These are phyloP conservation scores for Climacteris rufus DNA, from an alignment of 2,113 vertebrate genomes.

Conservation along the genomic window DNA sequence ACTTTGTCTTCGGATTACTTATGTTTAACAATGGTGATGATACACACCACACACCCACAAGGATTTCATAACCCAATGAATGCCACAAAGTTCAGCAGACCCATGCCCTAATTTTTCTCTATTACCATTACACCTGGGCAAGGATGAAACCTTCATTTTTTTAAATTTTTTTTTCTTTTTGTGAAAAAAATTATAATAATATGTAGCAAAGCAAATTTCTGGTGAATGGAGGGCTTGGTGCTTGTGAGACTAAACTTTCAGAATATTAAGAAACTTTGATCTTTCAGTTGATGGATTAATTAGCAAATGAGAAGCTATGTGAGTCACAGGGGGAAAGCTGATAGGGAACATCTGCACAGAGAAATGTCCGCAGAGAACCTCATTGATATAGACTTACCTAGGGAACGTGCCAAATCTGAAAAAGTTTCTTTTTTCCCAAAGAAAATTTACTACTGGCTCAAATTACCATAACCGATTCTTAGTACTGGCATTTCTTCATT, in stretches of 20 bases:
- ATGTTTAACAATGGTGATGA: not conserved
- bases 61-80: not conserved
- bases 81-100: not conserved
- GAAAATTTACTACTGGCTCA: not conserved
- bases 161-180: no score
- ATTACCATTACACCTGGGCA: not conserved
- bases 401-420: not conserved
- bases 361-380: not conserved
- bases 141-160: not conserved
- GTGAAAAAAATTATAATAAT: not conserved
- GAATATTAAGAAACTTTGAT: not conserved
- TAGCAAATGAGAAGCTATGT: not conserved
- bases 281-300: not conserved
- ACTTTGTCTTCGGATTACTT: not conserved
- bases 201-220: not conserved
- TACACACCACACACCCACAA: not conserved
- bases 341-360: not conserved
- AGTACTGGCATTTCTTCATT: not conserved
- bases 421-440: not conserved
- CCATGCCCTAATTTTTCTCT: not conserved
- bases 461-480: not conserved
- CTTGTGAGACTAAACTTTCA: not conserved
- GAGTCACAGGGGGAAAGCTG: not conserved
- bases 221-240: not conserved
- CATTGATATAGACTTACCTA: not conserved